These are phyloP conservation scores for Nothura maculosa DNA, from an alignment of 2,797 vertebrate species.

Conservation along the genomic window DNA sequence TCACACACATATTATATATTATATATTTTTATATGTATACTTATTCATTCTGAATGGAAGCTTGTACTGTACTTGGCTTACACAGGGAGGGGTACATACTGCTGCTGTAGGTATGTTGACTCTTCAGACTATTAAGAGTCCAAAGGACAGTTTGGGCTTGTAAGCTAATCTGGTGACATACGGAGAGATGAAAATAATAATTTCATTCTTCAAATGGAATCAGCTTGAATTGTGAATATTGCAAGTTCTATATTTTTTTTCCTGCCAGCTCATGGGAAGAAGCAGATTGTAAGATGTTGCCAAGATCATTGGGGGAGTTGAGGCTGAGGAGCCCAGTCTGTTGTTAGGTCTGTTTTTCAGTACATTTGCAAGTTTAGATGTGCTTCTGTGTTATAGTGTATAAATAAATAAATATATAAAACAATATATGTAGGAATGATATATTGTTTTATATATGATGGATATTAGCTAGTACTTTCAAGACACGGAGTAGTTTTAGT, in stretches of 20 bases:
- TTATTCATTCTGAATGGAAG: background rate
- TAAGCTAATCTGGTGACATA: background rate
- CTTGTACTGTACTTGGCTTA: background rate
- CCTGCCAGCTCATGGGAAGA: background rate
- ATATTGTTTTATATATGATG: background rate
- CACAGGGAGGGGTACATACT: background rate
- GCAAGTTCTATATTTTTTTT: background rate
- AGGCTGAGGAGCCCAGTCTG: background rate
- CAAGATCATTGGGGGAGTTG: background rate
- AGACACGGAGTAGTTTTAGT: background rate
- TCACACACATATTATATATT: no score
- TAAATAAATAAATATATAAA: background rate
- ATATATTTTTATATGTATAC: no score
- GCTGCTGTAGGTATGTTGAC: background rate
- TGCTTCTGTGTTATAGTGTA: background rate
- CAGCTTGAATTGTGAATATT: background rate
- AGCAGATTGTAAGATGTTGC: background rate
- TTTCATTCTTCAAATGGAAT: background rate
- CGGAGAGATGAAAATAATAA: background rate
- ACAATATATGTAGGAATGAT: no score
- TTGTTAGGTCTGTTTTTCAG: background rate
- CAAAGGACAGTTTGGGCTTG: background rate
- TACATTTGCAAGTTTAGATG: rapidly evolving
- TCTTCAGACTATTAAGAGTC: background rate
- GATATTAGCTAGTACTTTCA: rapidly evolving